Evolutionary conservation across 2,113 vertebrate species (phyloP), one percentile per base, ranked within the genome.

Genomic region (Calyptomena viridis): DNA sequence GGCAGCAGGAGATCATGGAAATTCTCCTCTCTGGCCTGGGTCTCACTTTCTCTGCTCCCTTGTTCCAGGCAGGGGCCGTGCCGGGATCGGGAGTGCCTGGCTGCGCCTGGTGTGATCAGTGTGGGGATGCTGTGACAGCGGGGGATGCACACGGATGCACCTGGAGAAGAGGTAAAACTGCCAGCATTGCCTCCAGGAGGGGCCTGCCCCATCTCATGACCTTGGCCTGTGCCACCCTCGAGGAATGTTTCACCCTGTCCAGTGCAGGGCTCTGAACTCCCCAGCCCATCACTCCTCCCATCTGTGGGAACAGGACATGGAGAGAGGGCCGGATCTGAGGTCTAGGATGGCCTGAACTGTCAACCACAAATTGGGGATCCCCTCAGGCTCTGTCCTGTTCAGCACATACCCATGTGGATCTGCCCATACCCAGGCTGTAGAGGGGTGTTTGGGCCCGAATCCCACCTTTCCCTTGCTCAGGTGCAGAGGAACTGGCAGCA

Each of bases 111-210:
- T 13, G 44, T 22, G 0, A 8, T 58, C 69, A 62, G 85, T 17
- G 47, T 0, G 1, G 75, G 5, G 33, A 33, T 62, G 90, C 74
- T 53, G 74, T 73, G 89, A 95, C 95, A 2, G 27, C 47, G 3
- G 22, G 82, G 63, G 85, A 96, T 86, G 89, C 77, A 6, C 73
- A 30, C 35, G 14, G 88, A 93, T 40, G 79, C 75, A 15, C 13
- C 1, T 31, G 87, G 50, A 93, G 52, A 80, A 80, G 60, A 95
- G 93, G 93, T 97, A 96, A 95, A 93, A 22, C 40, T 79, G 33
- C n/a, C 67, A 35, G 46, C 35, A 2, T 39, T 62, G 69, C 68
- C 50, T 22, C 2, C 3, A 42, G 93, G 14, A 82, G 64, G 49
- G 40, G 55, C 60, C 18, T 73, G 40, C 60, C 40, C 47, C 62